Evolutionary conservation across 2,797 vertebrate genomes (phyloP).

Genomic region (Bovichtus variegatus): DNA sequence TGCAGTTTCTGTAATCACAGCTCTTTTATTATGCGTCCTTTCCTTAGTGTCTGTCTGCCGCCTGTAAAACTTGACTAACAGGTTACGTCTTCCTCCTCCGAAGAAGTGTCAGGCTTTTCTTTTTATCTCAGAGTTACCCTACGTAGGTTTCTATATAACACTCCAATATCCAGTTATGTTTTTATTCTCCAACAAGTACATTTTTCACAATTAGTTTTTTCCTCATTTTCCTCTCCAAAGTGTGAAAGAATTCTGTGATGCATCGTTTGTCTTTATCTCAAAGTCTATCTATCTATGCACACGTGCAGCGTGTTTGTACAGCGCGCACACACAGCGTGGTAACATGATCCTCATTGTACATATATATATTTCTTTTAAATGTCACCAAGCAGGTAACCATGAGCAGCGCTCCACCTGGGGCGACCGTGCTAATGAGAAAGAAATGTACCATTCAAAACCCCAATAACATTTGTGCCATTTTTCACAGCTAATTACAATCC

Average conservation of each 20-base stretch:
- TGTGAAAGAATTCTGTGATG: not conserved
- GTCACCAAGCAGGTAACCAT: slow-evolving; percentile 23
- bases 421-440: not conserved
- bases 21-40: not conserved
- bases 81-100: slow-evolving; percentile 1
- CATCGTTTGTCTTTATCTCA: not conserved
- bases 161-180: not conserved
- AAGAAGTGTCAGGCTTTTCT: fast-evolving
- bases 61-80: slow-evolving; percentile 29
- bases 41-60: not conserved
- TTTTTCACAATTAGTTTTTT: no score
- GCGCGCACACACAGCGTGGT: slow-evolving; percentile 36
- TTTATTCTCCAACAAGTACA: not conserved
- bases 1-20: not conserved
- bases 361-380: slow-evolving; percentile 38
- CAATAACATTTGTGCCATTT: not conserved
- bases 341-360: slow-evolving; percentile 62
- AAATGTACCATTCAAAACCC: not conserved
- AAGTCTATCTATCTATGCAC: not conserved
- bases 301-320: not conserved
- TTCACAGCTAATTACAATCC: not conserved
- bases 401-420: not conserved
- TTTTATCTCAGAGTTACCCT: not conserved
- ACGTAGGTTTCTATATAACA: not conserved
- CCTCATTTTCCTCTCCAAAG: not conserved